A percentile compares a stretch with the other conserved stretches of the same genome.
Evolutionary conservation across 2,113 vertebrate species (phyloP).

Genomic region (Sorex fumeus): DNA sequence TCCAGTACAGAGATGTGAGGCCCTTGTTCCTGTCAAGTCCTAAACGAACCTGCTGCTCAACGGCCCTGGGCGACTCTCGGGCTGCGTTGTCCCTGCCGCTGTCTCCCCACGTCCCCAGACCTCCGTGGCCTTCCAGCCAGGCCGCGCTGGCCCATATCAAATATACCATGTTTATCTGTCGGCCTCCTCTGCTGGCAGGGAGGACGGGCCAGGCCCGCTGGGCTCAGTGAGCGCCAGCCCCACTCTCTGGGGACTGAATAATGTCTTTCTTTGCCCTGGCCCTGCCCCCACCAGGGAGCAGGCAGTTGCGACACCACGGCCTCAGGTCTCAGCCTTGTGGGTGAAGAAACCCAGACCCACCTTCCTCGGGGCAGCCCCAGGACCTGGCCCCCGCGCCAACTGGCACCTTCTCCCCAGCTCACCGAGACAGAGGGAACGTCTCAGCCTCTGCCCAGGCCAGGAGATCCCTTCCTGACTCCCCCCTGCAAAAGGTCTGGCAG

Average conservation of each 20-base stretch:
- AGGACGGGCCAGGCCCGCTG: conserved; percentile 76
- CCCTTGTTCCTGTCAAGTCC: background rate
- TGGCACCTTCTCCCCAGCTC: conserved; percentile 39
- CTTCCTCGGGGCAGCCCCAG: conserved; percentile 61
- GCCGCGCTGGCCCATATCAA: conserved; percentile 78
- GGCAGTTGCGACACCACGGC: conserved; percentile 71
- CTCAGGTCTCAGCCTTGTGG: conserved; percentile 61
- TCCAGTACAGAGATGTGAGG: conserved; percentile 14
- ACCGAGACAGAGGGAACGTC: conserved; percentile 61
- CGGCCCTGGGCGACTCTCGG: background rate
- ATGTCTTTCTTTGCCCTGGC: conserved; percentile 82
- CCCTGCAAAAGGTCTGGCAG: conserved; percentile 64
- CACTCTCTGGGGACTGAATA: conserved; percentile 84
- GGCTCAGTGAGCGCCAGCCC: conserved; percentile 75
- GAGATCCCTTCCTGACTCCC: background rate
- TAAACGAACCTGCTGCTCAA: background rate
- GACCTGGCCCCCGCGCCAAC: conserved; percentile 62
- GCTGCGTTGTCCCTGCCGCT: background rate
- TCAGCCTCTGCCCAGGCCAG: conserved; percentile 52
- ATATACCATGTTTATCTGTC: conserved; percentile 83
- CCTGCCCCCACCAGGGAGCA: conserved; percentile 20
- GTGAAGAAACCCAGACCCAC: conserved; percentile 75
- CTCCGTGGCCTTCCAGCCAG: conserved; percentile 55
- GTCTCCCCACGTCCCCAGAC: background rate
- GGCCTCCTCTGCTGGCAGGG: conserved; percentile 59